Evolutionary conservation across 1,140 invertebrate species (phyloP), one percentile per base, ranked within the genome.

Genomic region (Rhagoletis pomonella): DNA sequence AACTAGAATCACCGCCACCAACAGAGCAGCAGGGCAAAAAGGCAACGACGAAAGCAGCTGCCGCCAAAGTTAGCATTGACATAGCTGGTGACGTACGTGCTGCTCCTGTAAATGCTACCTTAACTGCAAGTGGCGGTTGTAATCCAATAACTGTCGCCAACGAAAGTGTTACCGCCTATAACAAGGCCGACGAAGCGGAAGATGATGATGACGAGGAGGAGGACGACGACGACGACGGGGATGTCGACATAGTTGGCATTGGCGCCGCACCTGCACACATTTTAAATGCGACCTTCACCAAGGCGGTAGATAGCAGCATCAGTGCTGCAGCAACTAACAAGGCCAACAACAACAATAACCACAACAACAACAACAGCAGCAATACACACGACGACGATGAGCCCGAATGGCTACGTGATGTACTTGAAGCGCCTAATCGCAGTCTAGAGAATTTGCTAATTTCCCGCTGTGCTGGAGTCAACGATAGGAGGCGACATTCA

Each of bases 361-460:
- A 12, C 69, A 73, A 77, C 69, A 85, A 9, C 65, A 6, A 91
- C 89, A 44, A 89, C 89, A 88, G 90, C 88, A 85, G 89, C 85
- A 92, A 93, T 89, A 92, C 94, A 60, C 93, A 91, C 55, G 93
- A 93, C 88, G 90, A 93, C 85, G 94, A 94, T 88, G 94, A 94
- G 86, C 93, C 94, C 77, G 94, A 95, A 89, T 95, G 94, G 94
- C 90, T 95, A 65, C 94, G 94, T 69, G 94, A 95, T 90, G 94
- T 94, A 17, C 92, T 94, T 60, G 94, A 94, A 87, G 94, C 93
- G 69, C 93, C 94, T 65, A 95, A 93, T 85, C 91, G 91, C 60
- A 93, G 91, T 88, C 85, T 92, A 86, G 92, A 93, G 86, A 93
- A 93, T 88, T 90, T 92, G 50, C 86, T 92, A 42, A 92, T 92